These are phyloP conservation scores for Eulemur coronatus DNA, from an alignment of 2,797 vertebrate genomes.

Conservation along the genomic window DNA sequence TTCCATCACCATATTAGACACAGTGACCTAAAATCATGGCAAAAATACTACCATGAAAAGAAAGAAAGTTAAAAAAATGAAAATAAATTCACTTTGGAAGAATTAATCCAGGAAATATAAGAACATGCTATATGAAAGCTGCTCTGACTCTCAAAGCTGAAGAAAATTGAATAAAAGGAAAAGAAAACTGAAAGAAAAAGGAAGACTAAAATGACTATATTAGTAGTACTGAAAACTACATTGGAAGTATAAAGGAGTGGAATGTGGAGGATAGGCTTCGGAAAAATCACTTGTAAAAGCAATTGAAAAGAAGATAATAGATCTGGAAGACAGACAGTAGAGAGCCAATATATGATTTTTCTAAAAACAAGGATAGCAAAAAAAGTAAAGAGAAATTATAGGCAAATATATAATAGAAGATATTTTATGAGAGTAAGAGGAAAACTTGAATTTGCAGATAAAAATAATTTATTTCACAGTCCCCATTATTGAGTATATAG, in stretches of 20 bases:
- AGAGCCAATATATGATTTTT: not conserved
- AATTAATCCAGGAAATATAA: not conserved
- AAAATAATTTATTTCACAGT: not conserved
- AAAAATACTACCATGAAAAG: not conserved
- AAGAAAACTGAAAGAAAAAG: not conserved
- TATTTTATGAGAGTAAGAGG: not conserved
- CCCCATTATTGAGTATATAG: not conserved
- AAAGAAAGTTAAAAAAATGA: not conserved
- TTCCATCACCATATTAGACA: not conserved
- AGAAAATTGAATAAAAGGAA: not conserved
- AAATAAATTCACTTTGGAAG: not conserved
- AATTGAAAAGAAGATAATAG: not conserved
- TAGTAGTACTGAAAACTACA: not conserved
- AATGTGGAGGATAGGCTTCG: not conserved
- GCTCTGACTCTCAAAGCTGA: not conserved
- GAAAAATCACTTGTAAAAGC: not conserved
- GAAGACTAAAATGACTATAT: not conserved
- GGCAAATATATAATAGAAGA: not conserved
- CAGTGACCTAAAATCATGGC: not conserved
- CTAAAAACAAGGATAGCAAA: not conserved
- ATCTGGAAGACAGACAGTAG: not conserved
- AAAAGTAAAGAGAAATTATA: not conserved
- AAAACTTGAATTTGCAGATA: constrained; percentile 4
- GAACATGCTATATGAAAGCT: not conserved
- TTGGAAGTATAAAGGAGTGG: not conserved